phyloP scores from a whole-genome alignment of 2,113 vertebrate species.

The Ageneiosus marmoratus region DNA sequence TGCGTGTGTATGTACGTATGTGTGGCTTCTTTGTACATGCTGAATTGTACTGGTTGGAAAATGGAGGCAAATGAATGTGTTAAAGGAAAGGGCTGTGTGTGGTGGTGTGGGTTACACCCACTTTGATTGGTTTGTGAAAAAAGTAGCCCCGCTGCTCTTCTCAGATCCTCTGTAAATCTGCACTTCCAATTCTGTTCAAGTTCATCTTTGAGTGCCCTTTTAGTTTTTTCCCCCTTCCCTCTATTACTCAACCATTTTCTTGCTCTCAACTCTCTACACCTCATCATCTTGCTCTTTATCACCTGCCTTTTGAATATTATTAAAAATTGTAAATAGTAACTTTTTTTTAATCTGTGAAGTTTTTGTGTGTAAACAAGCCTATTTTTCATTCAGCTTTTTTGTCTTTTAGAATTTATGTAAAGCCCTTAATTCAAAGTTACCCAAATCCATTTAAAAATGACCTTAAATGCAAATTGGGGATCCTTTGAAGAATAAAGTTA shows the following conservation, averaged over 20 bases:
- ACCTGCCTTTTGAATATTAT: constrained; percentile 86
- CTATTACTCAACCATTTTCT: constrained; percentile 37
- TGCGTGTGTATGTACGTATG: constrained; percentile 51
- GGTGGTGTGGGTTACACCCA: constrained; percentile 75
- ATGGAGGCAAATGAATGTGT: constrained; percentile 92
- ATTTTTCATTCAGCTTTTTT: constrained; percentile 86
- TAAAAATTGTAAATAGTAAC: constrained; percentile 93
- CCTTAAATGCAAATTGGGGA: constrained; percentile 98
- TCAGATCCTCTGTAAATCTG: constrained; percentile 86
- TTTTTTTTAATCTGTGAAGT: constrained; percentile 87
- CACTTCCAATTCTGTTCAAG: constrained; percentile 85
- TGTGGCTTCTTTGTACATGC: constrained; percentile 76
- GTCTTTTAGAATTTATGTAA: constrained; percentile 98
- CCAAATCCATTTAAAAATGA: constrained; percentile 99
- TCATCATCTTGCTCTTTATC: constrained; percentile 57
- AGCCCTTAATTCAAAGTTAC: constrained; percentile 99
- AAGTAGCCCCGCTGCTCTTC: constrained; percentile 74
- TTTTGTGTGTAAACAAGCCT: constrained; percentile 85
- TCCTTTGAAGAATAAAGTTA: constrained; percentile 95
- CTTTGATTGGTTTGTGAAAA: constrained; percentile 68
- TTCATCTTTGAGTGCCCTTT: constrained; percentile 69
- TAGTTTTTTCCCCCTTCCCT: constrained; percentile 69
- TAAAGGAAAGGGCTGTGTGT: constrained; percentile 58
- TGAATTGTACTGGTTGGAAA: constrained; percentile 76
- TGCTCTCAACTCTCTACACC: constrained; percentile 52